A percentile compares a stretch with the other conserved stretches of the same genome.
These are phyloP conservation scores for Gopherus evgoodei DNA, from an alignment of 2,113 vertebrate species.

Conservation along the genomic window DNA sequence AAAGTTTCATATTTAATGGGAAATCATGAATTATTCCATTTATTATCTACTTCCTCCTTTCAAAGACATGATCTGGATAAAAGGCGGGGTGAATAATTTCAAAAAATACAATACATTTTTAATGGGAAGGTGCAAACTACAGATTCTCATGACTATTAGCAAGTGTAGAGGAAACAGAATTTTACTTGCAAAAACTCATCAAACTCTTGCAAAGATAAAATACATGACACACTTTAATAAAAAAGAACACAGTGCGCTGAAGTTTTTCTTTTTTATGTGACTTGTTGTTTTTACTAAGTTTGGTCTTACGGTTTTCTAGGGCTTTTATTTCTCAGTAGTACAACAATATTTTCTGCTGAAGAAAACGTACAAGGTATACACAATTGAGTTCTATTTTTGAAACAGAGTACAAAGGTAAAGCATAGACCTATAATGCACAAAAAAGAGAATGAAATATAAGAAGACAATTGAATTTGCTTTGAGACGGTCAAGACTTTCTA, in stretches of 20 bases:
- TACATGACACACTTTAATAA: constrained; percentile 81
- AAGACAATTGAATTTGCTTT: background rate
- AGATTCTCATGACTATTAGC: constrained; percentile 91
- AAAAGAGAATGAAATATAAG: constrained; percentile 17
- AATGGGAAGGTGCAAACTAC: constrained; percentile 90
- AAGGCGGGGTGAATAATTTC: constrained; percentile 94
- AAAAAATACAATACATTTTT: constrained; percentile 92
- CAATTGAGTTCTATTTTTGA: constrained; percentile 50
- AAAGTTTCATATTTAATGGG: constrained; percentile 99
- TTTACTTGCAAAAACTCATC: constrained; percentile 89
- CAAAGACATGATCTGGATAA: constrained; percentile 96
- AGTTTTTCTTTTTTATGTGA: constrained; percentile 76
- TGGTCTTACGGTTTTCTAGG: constrained; percentile 51
- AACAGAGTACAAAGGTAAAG: background rate
- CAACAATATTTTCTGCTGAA: constrained; percentile 51
- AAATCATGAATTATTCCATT: constrained; percentile 99
- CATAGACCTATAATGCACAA: background rate
- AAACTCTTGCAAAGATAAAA: constrained; percentile 84
- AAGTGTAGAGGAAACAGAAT: constrained; percentile 88
- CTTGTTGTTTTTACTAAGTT: constrained; percentile 81
- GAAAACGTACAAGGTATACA: constrained; percentile 35
- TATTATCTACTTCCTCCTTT: constrained; percentile 97
- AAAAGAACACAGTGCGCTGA: constrained; percentile 71
- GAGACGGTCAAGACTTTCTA: background rate
- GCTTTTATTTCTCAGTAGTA: constrained; percentile 66